These are phyloP conservation scores for Dastarcus helophoroides DNA, from an alignment of 2,888 invertebrate genomes.

Conservation along the genomic window DNA sequence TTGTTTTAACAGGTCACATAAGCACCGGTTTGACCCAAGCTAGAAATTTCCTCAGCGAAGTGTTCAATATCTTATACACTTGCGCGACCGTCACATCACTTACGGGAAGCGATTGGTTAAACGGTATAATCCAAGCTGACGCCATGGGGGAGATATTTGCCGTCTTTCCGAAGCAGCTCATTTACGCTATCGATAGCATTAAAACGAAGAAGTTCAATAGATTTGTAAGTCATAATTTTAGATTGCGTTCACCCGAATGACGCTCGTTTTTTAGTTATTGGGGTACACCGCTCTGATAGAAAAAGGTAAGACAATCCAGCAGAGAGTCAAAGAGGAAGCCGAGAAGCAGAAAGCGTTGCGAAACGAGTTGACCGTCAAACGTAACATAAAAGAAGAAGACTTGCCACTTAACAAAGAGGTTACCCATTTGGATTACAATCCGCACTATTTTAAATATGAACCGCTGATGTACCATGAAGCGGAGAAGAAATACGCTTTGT, in stretches of 20 bases:
- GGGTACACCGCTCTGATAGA: conserved; percentile 22
- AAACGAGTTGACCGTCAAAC: conserved; percentile 9
- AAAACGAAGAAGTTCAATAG: conserved; percentile 25
- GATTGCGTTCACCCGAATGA: not conserved
- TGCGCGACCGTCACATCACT: conserved; percentile 34
- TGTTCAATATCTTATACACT: conserved; percentile 29
- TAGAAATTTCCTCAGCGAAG: conserved; percentile 15
- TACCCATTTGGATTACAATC: conserved; percentile 10
- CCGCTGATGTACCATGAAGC: conserved; percentile 40
- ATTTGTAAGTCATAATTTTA: conserved; percentile 20
- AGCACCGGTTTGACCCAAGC: conserved; percentile 8
- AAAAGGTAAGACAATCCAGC: conserved; percentile 18
- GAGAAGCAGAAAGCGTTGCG: conserved; percentile 13
- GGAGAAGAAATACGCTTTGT: conserved; percentile 39
- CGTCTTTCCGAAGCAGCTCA: conserved; percentile 37
- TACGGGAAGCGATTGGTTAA: conserved; percentile 40
- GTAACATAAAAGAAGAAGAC: conserved; percentile 3
- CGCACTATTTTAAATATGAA: conserved; percentile 24
- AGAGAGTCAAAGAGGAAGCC: conserved; percentile 14
- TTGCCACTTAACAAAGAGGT: conserved; percentile 9
- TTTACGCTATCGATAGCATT: conserved; percentile 26
- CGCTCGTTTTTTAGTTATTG: conserved; percentile 14
- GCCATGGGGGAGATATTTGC: conserved; percentile 41
- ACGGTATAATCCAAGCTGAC: conserved; percentile 40
- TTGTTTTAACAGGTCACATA: conserved; percentile 9